Conservation (phyloP, 2,113 vertebrate genomes). For the Pygoscelis adeliae region DNA sequence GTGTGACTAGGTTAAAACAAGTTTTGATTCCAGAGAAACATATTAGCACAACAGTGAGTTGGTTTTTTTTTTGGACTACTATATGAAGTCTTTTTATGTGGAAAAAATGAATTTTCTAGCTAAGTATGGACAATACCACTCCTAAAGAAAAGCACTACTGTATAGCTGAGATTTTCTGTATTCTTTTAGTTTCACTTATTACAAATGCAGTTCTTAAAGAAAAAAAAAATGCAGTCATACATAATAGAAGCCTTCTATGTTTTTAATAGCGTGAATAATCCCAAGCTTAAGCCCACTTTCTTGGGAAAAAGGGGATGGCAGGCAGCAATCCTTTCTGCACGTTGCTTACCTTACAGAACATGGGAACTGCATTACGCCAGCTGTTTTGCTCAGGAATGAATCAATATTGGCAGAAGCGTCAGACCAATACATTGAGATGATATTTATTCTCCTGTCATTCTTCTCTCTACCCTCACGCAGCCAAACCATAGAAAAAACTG, state of each 20-base stretch:
- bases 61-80: not conserved
- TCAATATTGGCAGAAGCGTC: not conserved
- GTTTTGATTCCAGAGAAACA: not conserved
- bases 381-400: not conserved
- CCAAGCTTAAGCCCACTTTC: not conserved
- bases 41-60: not conserved
- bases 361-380: not conserved
- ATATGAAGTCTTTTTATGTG: not conserved
- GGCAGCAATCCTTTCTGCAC: not conserved
- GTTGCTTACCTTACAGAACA: not conserved
- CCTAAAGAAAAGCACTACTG: not conserved
- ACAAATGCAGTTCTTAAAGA: not conserved
- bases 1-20: not conserved
- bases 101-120: not conserved
- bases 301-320: not conserved
- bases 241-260: not conserved
- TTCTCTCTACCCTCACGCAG: not conserved
- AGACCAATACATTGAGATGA: not conserved
- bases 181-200: not conserved
- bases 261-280: not conserved
- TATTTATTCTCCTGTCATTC: not conserved
- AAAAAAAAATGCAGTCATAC: not conserved
- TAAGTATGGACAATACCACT: not conserved
- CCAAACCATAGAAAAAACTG: not conserved
- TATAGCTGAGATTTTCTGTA: not conserved